Base-by-base conservation (phyloP, 1,140 invertebrate species). In the Apis dorsata region DNA sequence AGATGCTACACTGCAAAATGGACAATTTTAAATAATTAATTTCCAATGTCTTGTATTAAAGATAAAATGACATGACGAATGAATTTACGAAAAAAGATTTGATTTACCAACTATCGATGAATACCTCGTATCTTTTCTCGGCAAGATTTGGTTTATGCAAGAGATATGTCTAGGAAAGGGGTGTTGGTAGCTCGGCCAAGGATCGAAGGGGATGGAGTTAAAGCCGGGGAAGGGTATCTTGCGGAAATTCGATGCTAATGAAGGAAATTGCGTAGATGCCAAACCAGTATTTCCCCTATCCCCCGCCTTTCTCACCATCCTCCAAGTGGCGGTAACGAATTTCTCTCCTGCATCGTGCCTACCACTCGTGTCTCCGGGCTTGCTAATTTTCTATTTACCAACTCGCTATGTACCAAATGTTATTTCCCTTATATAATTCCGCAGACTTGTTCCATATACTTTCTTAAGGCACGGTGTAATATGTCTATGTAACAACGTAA, bases 261-360 rank as follows among this genome's bases (percentile, higher is more conserved):
- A 90, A 91, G 89, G 90, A 91, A 91, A 91, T 91, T 90, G 90
- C 89, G 88, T 89, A 90, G 89, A 90, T 90, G 89, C 89, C 90
- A 84, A 90, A 87, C 89, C 86, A 85, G 85, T 88, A 87, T 87
- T 88, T 90, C 86, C 81, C 81, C 81, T 86, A 28, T 69, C 74
- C 65, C 55, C 51, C 73, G 63, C 68, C 53, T 49, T 81, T 34
- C 65, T 59, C 34, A 85, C 63, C 75, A 83, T 34, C 53, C 59
- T 71, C 12, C 51, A 79, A 79, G 66, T 60, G 86, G 65, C 44
- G 78, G 66, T 86, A 87, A 87, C 85, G 72, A 87, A 87, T 86
- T 87, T 83, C 83, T 87, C 68, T 24, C 34, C 24, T 49, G 77
- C 60, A 78, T 66, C 72, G 21, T 66, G 81, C 76, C 68, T 59